A percentile compares a stretch with the other conserved stretches of the same genome.
Evolutionary conservation across 1,140 invertebrate species (phyloP).

Genomic region (Oryctes rhinoceros): DNA sequence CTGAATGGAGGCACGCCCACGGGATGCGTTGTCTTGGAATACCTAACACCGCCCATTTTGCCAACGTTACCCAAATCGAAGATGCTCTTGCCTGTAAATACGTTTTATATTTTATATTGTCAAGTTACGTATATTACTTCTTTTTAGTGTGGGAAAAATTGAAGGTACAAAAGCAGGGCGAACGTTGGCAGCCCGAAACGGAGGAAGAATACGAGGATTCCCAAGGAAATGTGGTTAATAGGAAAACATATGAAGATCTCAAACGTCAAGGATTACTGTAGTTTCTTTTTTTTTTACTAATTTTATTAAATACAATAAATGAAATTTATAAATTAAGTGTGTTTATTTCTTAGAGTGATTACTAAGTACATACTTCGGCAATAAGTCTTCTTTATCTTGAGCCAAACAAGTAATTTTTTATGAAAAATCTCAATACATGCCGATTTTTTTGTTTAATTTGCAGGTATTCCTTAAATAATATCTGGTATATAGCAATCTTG

Average conservation of each 20-base stretch:
- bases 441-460: too few relatives aligned
- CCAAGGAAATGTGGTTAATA: slow-evolving; percentile 97
- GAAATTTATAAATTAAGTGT: too few relatives aligned
- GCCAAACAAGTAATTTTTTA: too few relatives aligned
- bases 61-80: slow-evolving; percentile 99
- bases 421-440: too few relatives aligned
- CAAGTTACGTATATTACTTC: not conserved
- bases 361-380: too few relatives aligned
- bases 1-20: slow-evolving; percentile 99
- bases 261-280: slow-evolving; percentile 97
- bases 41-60: slow-evolving; percentile 99
- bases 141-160: slow-evolving; percentile 94
- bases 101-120: slow-evolving; percentile 36
- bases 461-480: too few relatives aligned
- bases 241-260: slow-evolving; percentile 98
- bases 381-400: too few relatives aligned
- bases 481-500: too few relatives aligned
- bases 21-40: slow-evolving; percentile 99
- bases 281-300: slow-evolving; percentile 47
- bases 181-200: slow-evolving; percentile 95
- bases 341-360: too few relatives aligned
- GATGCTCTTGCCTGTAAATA: slow-evolving; percentile 91
- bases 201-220: slow-evolving; percentile 99
- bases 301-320: not conserved
- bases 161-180: slow-evolving; percentile 92